These are phyloP conservation scores for Euplagia quadripunctaria DNA, from an alignment of 2,888 invertebrate genomes.

Conservation along the genomic window DNA sequence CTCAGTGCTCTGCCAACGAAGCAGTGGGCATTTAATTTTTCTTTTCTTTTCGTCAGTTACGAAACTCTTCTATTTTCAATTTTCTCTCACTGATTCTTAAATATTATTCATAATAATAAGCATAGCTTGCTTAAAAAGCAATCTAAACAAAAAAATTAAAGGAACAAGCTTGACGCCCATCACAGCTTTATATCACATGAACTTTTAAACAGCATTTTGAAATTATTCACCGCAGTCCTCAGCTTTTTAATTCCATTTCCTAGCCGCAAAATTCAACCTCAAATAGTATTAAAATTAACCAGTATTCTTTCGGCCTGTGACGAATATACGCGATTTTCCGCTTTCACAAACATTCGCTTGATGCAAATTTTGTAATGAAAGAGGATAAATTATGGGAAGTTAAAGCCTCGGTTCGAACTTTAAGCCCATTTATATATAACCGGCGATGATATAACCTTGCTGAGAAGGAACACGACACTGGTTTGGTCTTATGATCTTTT, in stretches of 20 bases:
- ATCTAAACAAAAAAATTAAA: neutral
- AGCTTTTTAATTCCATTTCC: slow-evolving; percentile 64
- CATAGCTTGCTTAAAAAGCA: neutral
- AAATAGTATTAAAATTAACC: slow-evolving; percentile 53
- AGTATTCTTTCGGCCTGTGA: slow-evolving; percentile 42
- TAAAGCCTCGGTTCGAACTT: neutral
- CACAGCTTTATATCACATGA: slow-evolving; percentile 31
- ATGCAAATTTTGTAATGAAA: slow-evolving; percentile 16
- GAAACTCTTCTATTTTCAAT: too few relatives aligned
- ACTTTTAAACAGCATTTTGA: slow-evolving; percentile 60
- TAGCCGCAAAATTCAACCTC: slow-evolving; percentile 50
- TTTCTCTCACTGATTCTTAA: too few relatives aligned
- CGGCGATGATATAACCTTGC: too few relatives aligned
- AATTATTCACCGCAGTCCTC: slow-evolving; percentile 60
- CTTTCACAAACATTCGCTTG: slow-evolving; percentile 23
- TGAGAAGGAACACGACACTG: neutral
- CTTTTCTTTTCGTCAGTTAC: too few relatives aligned
- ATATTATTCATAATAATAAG: too few relatives aligned
- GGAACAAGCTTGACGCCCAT: slow-evolving; percentile 19
- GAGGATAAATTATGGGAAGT: slow-evolving; percentile 2
- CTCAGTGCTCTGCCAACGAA: too few relatives aligned
- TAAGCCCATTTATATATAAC: too few relatives aligned
- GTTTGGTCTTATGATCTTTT: neutral
- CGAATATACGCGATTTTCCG: slow-evolving; percentile 36
- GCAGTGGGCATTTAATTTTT: too few relatives aligned